Conservation (phyloP, 2,888 invertebrate species). For the Raillietiella orientalis region DNA sequence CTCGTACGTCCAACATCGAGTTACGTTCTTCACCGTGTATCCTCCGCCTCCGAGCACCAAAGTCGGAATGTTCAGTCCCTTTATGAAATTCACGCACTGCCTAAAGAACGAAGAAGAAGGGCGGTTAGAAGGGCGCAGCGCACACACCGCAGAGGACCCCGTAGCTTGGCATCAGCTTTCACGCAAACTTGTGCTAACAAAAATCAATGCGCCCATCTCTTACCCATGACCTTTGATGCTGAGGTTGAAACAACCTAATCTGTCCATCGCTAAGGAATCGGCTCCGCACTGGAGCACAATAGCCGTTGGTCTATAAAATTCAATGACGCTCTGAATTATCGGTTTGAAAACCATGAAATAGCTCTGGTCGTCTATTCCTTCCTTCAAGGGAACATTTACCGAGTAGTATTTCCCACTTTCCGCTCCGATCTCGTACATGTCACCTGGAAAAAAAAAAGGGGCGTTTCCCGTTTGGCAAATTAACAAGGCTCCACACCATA, state of each 20-base stretch:
- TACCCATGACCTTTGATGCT: conserved; percentile 73
- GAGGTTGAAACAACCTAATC: conserved; percentile 81
- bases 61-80: conserved; percentile 63
- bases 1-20: conserved; percentile 96
- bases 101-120: conserved; percentile 10
- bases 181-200: too few relatives aligned
- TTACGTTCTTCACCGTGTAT: conserved; percentile 86
- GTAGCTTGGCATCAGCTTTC: too few relatives aligned
- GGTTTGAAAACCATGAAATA: conserved; percentile 83
- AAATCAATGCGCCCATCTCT: conserved; percentile 3
- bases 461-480: too few relatives aligned
- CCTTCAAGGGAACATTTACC: conserved; percentile 87
- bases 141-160: too few relatives aligned
- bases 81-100: conserved; percentile 87
- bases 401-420: conserved; percentile 88
- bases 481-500: too few relatives aligned
- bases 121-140: too few relatives aligned
- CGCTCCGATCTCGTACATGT: conserved; percentile 92
- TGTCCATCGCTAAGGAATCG: conserved; percentile 79
- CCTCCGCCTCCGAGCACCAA: conserved; percentile 52
- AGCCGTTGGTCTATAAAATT: conserved; percentile 79
- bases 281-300: conserved; percentile 96
- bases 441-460: conserved; percentile 18
- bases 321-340: conserved; percentile 61
- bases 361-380: conserved; percentile 82